Percentiles rank a stretch among this genome's conserved stretches.
phyloP scores from a whole-genome alignment of 2,113 vertebrate species.

The Saguinus imperator region DNA sequence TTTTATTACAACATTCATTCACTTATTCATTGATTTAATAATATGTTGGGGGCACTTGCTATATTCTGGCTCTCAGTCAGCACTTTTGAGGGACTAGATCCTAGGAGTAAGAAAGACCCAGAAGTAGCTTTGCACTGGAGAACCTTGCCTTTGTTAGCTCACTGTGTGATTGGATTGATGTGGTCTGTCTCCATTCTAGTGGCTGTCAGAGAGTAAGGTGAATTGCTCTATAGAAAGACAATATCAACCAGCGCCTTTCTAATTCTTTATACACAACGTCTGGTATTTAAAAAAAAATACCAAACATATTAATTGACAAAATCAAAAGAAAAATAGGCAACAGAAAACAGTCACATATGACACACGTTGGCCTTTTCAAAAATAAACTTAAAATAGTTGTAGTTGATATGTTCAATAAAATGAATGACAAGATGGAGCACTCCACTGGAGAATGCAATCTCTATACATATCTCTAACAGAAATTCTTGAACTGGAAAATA shows the following conservation, averaged over 20 bases:
- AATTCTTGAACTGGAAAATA: not conserved
- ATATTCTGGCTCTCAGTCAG: not conserved
- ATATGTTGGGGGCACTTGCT: not conserved
- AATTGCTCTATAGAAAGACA: not conserved
- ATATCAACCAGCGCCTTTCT: not conserved
- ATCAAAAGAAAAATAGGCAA: not conserved
- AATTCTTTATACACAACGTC: not conserved
- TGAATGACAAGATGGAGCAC: not conserved
- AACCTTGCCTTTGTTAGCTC: not conserved
- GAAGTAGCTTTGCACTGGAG: not conserved
- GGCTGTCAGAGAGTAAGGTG: not conserved
- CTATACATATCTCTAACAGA: not conserved
- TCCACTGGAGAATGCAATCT: not conserved
- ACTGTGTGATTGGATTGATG: not conserved
- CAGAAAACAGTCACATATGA: not conserved
- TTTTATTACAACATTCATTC: not conserved
- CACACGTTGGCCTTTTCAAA: not conserved
- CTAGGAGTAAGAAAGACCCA: not conserved
- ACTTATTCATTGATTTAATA: not conserved
- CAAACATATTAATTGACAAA: not conserved
- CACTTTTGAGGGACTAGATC: not conserved
- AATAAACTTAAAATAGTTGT: not conserved
- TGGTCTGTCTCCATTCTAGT: not conserved
- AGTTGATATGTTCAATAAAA: constrained; percentile 35
- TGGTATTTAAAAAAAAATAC: not conserved